Evolutionary conservation across 2,113 vertebrate species (phyloP), one percentile per base, ranked within the genome.

Genomic region (Amazona vittata): DNA sequence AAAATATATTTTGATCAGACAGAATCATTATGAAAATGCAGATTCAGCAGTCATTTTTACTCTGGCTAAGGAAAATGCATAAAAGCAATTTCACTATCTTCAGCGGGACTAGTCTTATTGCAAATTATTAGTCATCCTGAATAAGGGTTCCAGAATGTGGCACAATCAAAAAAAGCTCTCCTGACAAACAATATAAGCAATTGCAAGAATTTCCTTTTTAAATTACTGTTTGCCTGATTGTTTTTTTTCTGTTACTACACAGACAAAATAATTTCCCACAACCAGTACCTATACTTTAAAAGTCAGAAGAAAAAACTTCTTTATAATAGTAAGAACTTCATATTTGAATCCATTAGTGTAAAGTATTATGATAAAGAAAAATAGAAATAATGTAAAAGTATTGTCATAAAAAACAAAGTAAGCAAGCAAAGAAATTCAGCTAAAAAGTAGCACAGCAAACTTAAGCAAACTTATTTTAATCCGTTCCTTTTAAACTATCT

Each of bases 61-160:
- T 86, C 15, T 7, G 29, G 10, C 19, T 92, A 41, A 68, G 29
- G 64, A 62, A 88, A 96, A 94, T 22, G 18, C n/a, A 67, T 68
- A 96, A 53, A 92, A 90, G 41, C 35, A 83, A 87, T 94, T 95
- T 83, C 26, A 39, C 16, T 47, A 47, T 17, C 60, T 94, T 93
- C 92, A 74, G 29, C 71, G 92, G 79, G 83, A 93, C 55, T 50
- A 91, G n/a, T 74, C 37, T 91, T 93, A 88, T 41, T 92, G 76
- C 35, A 91, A 93, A 90, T 80, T 64, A 15, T 77, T 89, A 88
- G 22, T 83, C 2, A 3, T 49, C 83, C 75, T 83, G 50, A 89
- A 84, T 63, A 53, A 9, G n/a, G 9, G 20, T 57, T 94, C 20
- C 3, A 39, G 64, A 77, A 78, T 20, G 15, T 49, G 49, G 7